Evolutionary conservation across 2,797 vertebrate genomes (phyloP).

Genomic region (Pseudochirops corinnae): DNA sequence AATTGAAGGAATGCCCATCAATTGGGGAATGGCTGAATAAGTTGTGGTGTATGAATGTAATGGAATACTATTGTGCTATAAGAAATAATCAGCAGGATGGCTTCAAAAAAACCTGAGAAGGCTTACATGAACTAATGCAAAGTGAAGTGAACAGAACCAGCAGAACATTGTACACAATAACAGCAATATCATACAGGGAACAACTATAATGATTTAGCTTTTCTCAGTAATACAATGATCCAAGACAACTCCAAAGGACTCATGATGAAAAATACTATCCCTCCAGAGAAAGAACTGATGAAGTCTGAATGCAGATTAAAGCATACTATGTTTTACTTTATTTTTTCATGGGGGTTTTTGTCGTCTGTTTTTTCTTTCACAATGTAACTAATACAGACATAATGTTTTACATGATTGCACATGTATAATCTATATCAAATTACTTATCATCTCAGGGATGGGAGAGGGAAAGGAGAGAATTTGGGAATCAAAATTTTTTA

Average conservation of each 20-base stretch:
- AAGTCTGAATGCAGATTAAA: background rate
- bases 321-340: background rate
- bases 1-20: no score
- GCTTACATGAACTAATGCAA: background rate
- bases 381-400: background rate
- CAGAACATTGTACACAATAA: background rate
- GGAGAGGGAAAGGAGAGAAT: background rate
- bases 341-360: background rate
- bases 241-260: background rate
- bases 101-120: background rate
- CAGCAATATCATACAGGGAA: background rate
- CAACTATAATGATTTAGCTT: background rate
- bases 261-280: background rate
- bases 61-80: background rate
- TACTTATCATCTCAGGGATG: background rate
- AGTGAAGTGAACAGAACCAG: background rate
- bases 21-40: background rate
- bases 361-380: background rate
- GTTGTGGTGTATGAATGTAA: background rate
- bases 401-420: background rate
- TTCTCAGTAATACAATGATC: background rate
- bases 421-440: background rate
- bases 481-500: background rate
- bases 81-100: background rate
- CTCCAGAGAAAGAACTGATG: background rate